Conservation (phyloP, 2,113 vertebrate species). For the Phyllopteryx taeniolatus region DNA sequence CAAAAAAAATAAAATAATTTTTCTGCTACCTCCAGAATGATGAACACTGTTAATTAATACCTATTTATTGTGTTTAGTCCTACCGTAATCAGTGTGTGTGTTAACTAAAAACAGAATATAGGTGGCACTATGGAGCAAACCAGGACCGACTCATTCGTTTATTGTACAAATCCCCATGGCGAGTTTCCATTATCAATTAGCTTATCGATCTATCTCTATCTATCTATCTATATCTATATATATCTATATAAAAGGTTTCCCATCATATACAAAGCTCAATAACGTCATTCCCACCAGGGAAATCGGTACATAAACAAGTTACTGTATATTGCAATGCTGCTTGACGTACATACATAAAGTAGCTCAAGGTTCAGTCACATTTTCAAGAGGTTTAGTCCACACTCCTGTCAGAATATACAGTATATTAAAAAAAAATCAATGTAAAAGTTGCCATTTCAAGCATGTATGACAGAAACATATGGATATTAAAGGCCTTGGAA, state of each 20-base stretch:
- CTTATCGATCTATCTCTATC: neutral
- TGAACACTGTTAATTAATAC: too few species aligned
- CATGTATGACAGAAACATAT: neutral
- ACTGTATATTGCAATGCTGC: neutral
- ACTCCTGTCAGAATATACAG: neutral
- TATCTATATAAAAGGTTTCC: neutral
- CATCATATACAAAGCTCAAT: conserved; percentile 77
- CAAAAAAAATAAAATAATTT: too few species aligned
- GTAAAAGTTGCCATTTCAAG: neutral
- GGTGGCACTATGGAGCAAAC: neutral
- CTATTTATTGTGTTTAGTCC: too few species aligned
- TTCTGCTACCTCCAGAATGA: too few species aligned
- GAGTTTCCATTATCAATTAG: neutral
- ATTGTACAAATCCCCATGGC: conserved; percentile 77
- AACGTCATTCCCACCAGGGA: conserved; percentile 4
- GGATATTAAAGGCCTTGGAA: neutral
- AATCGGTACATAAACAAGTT: neutral
- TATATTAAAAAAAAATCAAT: neutral
- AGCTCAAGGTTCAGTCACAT: neutral
- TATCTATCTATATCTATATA: neutral
- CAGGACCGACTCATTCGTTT: conserved; percentile 33
- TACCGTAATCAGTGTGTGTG: too few species aligned
- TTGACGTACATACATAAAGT: neutral
- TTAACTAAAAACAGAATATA: neutral
- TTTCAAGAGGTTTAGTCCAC: neutral